A percentile compares a stretch with the other conserved stretches of the same genome.
phyloP scores from a whole-genome alignment of 2,797 vertebrate genomes.

The Zalophus californianus region DNA sequence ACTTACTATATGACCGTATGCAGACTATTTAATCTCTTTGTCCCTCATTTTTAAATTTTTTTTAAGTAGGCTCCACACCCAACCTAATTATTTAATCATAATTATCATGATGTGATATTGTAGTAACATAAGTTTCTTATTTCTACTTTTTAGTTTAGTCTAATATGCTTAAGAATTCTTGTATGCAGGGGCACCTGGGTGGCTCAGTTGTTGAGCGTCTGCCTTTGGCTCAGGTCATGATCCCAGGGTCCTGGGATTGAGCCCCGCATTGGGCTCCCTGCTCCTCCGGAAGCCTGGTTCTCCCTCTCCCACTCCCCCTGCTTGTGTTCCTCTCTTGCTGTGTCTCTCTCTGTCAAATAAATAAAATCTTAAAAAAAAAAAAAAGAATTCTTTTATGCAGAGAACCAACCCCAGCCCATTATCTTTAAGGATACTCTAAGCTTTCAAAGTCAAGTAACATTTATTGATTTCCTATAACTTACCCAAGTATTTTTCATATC shows the following conservation, averaged over 20 bases:
- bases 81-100: neutral
- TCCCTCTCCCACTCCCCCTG: too few species aligned
- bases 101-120: slow-evolving; percentile 30
- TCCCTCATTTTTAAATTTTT: neutral
- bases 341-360: too few species aligned
- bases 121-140: slow-evolving; percentile 13
- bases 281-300: too few species aligned
- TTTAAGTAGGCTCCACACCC: neutral
- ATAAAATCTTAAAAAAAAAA: too few species aligned
- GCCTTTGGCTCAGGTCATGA: too few species aligned
- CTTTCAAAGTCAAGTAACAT: slow-evolving; percentile 32
- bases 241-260: too few species aligned
- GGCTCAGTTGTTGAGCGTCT: too few species aligned
- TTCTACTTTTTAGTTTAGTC: slow-evolving; percentile 28
- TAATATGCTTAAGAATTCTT: slow-evolving; percentile 41
- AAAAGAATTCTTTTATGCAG: slow-evolving; percentile 13
- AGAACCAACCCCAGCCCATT: neutral
- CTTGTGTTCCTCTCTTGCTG: too few species aligned
- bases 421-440: slow-evolving; percentile 38
- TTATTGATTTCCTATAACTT: neutral
- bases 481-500: slow-evolving; percentile 25
- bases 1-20: neutral
- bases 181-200: neutral
- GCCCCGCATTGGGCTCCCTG: too few species aligned
- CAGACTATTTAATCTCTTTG: neutral